These are phyloP conservation scores for Plemyria rubiginata DNA, from an alignment of 2,888 invertebrate genomes.

Conservation along the genomic window DNA sequence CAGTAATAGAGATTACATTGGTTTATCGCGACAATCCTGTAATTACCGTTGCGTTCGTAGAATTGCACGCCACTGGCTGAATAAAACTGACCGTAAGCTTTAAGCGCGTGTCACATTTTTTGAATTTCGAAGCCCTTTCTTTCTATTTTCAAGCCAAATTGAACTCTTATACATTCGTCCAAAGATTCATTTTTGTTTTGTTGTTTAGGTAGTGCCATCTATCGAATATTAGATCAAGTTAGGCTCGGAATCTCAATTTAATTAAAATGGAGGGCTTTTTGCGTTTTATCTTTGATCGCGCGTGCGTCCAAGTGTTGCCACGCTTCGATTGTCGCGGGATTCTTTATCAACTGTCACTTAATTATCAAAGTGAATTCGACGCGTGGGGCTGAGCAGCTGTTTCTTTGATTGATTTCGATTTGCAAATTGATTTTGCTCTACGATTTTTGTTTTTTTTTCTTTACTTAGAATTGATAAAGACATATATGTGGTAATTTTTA, in stretches of 20 bases:
- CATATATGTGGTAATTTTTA: too few relatives aligned
- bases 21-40: conserved; percentile 69
- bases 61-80: conserved; percentile 60
- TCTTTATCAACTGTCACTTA: conserved; percentile 75
- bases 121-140: conserved; percentile 7
- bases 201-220: conserved; percentile 42
- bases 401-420: conserved; percentile 54
- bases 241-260: conserved; percentile 78
- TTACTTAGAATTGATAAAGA: too few relatives aligned
- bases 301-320: conserved; percentile 72
- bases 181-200: conserved; percentile 6
- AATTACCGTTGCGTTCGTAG: conserved; percentile 69
- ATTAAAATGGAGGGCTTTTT: conserved; percentile 70
- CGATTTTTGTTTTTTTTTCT: not conserved
- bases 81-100: conserved; percentile 40
- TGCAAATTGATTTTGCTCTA: conserved; percentile 43
- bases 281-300: conserved; percentile 68
- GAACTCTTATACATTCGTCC: not conserved
- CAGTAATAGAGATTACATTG: conserved; percentile 78
- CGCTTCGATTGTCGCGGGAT: conserved; percentile 62
- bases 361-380: conserved; percentile 72
- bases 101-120: conserved; percentile 25
- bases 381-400: conserved; percentile 38
- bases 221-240: conserved; percentile 46
- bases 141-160: not conserved